Conservation (phyloP, 1,140 invertebrate genomes). For the Zaprionus ghesquierei region DNA sequence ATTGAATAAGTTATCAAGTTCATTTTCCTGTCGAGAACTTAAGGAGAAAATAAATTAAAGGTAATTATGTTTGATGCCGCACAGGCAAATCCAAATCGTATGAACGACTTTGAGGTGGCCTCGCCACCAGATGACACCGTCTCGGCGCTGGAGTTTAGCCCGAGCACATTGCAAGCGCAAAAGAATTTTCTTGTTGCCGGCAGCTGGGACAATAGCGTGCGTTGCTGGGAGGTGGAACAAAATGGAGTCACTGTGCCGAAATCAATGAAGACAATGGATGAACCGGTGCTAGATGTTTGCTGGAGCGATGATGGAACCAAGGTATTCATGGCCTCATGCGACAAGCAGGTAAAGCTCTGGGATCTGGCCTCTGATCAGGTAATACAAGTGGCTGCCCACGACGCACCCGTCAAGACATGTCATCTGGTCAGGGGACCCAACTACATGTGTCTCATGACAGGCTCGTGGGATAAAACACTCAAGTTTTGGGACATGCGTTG, state of each 20-base stretch:
- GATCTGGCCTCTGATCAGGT: conserved; percentile 97
- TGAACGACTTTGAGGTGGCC: conserved; percentile 96
- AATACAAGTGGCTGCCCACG: conserved; percentile 97
- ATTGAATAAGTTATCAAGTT: too few relatives aligned
- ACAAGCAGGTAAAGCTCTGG: conserved; percentile 99
- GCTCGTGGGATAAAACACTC: conserved; percentile 99
- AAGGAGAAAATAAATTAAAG: neutral
- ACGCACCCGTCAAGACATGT: conserved; percentile 97
- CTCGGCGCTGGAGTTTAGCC: conserved; percentile 96
- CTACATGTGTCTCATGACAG: conserved; percentile 99
- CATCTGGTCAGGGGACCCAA: conserved; percentile 98
- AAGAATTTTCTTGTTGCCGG: conserved; percentile 97
- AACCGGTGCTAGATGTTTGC: conserved; percentile 96
- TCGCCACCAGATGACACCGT: conserved; percentile 98
- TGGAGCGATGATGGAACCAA: conserved; percentile 98
- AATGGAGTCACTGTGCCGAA: conserved; percentile 97
- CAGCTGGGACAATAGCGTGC: conserved; percentile 98
- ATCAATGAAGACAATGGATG: conserved; percentile 97
- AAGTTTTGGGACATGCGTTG: conserved; percentile 98
- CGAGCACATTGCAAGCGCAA: conserved; percentile 89
- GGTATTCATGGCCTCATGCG: conserved; percentile 98
- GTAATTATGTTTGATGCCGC: conserved; percentile 62
- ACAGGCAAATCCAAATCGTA: conserved; percentile 87
- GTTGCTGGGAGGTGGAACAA: conserved; percentile 98
- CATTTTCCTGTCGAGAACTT: too few relatives aligned